Base-by-base conservation (phyloP, 2,888 invertebrate genomes). In the Drosophila koepferae region DNA sequence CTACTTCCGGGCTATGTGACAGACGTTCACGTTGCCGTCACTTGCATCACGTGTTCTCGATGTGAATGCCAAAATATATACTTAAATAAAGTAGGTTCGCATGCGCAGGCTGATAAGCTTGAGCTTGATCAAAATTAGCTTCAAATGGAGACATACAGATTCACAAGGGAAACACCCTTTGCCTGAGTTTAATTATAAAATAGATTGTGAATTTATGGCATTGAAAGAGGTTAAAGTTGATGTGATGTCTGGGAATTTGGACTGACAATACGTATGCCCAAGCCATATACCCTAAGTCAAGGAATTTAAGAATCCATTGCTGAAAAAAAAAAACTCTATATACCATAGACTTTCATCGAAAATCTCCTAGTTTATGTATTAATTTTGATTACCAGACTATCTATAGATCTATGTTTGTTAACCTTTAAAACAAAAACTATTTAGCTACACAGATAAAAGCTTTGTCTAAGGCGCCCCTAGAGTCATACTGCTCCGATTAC, bases 1-100 rank as follows among this genome's bases (percentile, higher is more conserved):
- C 23, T 51, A 70, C 63, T 71, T 71, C 71, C 71, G 70, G 70
- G 55, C 69, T 54, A 53, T 54, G 41, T 31, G n/a, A 34, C 40
- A 44, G 34, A 36, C 64, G 41, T 61, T 23, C 63, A 48, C 56
- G 51, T 51, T 51, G 69, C 69, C 69, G 46, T 44, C 69, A 63
- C 36, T 71, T 64, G 54, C 64, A 71, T 72, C 64, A 72, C 72
- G 72, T 71, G 60, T 31, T 40, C 8, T 31, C 38, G 18, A 53
- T 41, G 61, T 53, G 61, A 14, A 18, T 28, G 38, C 38, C 1
- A 63, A 36, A 28, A 40, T 28, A 28, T 6, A 6, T 23, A 16
- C 28, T 16, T 23, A 62, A 63, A n/a, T 38, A 8, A 51, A 48
- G n/a, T 8, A 16, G 16, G 18, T 23, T 61, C 49, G n/a, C 48